phyloP scores from a whole-genome alignment of 2,888 invertebrate genomes.

The Arrhopalites spinosus region DNA sequence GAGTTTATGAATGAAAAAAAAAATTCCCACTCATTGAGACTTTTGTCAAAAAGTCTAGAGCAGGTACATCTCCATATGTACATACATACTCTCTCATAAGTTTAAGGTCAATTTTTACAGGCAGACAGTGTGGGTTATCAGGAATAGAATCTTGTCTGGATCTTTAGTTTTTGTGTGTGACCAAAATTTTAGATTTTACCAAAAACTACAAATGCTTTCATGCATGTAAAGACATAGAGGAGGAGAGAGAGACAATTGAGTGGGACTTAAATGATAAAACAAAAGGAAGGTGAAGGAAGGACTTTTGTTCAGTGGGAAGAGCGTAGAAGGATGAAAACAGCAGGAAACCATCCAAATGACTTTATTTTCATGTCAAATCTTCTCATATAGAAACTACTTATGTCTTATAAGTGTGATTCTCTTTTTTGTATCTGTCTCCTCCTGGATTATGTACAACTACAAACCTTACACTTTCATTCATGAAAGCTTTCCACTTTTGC shows the following conservation, averaged over 20 bases:
- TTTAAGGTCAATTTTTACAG: conserved; percentile 28
- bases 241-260: not conserved
- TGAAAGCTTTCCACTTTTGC: conserved; percentile 26
- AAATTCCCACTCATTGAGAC: not conserved
- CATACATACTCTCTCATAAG: not conserved
- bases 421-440: not conserved
- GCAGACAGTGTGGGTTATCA: conserved; percentile 23
- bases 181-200: conserved; percentile 14
- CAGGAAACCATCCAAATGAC: conserved; percentile 29
- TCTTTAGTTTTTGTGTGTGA: conserved; percentile 4
- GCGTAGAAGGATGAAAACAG: conserved; percentile 25
- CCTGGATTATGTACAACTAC: not conserved
- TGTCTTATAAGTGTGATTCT: too few relatives aligned
- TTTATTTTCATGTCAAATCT: conserved; percentile 29
- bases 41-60: too few relatives aligned
- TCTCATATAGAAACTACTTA: too few relatives aligned
- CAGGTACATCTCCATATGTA: too few relatives aligned
- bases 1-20: conserved; percentile 19
- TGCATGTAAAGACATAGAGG: not conserved
- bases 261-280: conserved; percentile 22
- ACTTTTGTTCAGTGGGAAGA: conserved; percentile 6
- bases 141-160: conserved; percentile 20
- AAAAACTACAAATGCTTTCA: conserved; percentile 22
- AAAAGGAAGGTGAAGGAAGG: conserved; percentile 28
- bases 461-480: conserved; percentile 28